phyloP scores from a whole-genome alignment of 1,140 invertebrate species.

The Onthophagus taurus region DNA sequence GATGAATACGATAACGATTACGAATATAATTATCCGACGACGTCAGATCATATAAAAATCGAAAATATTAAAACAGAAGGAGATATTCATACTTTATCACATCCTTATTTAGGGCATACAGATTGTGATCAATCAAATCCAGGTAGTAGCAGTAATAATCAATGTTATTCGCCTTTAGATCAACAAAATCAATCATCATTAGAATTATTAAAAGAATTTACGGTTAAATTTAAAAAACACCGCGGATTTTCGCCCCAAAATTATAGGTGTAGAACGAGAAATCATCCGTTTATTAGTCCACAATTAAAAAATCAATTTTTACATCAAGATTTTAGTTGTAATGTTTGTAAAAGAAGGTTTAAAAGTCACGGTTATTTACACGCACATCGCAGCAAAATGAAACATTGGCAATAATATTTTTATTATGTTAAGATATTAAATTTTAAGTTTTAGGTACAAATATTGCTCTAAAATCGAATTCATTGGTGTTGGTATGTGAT shows the following conservation, averaged over 20 bases:
- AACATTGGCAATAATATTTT: no score
- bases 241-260: neutral
- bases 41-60: slow-evolving; percentile 12
- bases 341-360: slow-evolving; percentile 33
- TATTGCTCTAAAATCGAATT: no score
- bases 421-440: no score
- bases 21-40: slow-evolving; percentile 8
- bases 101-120: no score
- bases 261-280: slow-evolving; percentile 28
- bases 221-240: slow-evolving; percentile 17
- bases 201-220: slow-evolving; percentile 21
- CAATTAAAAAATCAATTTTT: slow-evolving; percentile 33
- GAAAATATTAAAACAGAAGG: slow-evolving; percentile 7
- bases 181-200: slow-evolving; percentile 11
- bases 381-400: slow-evolving; percentile 24
- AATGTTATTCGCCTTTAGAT: slow-evolving; percentile 6
- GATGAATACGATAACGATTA: slow-evolving; percentile 18
- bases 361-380: slow-evolving; percentile 37
- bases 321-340: slow-evolving; percentile 33
- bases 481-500: no score
- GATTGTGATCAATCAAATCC: no score
- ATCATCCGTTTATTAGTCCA: slow-evolving; percentile 35
- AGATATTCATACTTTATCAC: neutral
- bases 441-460: no score
- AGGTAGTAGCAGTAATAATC: slow-evolving; percentile 10